Base-by-base conservation (phyloP, 2,888 invertebrate species). In the Heliconius cydno region DNA sequence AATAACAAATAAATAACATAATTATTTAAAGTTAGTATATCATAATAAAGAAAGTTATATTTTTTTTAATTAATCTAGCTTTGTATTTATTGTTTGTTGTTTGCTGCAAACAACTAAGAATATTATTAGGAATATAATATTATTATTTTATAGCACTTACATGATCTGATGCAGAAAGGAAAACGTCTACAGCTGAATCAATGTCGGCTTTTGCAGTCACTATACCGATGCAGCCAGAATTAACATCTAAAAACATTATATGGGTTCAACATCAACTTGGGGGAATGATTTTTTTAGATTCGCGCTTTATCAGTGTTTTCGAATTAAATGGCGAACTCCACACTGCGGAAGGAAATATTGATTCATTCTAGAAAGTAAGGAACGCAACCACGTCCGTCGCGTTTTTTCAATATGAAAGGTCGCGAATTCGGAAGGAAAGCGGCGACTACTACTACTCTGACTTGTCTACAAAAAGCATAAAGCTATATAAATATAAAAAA, bases 101-200 rank as follows among this genome's bases (percentile, higher is more conserved):
- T 46, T 15, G 1, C 46, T 46, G 15, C 15, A 46, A 46, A 46
- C 46, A 15, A 46, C 46, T 46, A 46, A 12, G 15, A 46, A 15
- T 0, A 15, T 12, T 46, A 46, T 46, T 46, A 46, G 15, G 46
- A 46, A 46, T 46, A 46, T 6, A 46, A 46, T 65, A 65, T 65
- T 13, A 3, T 10, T 65, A 65, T 65, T 15, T 25, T 34, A n/a
- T n/a, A 68, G 12, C n/a, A 46, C 1, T 28, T 57, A 72, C 52
- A 30, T 72, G 72, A 22, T 72, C 72, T n/a, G 57, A 57, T 28
- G 72, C 72, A 34, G 38, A 60, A 19, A 63, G 63, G 25, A 91
- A 84, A 10, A 80, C 83, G 52, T 88, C 87, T 1, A 90, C 86
- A 12, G 91, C 90, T 0, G 91, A 90, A 75, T 90, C 89, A 0